Percentiles rank a stretch among this genome's conserved stretches.
Conservation (phyloP, 2,888 invertebrate species). For the Ormyrus thymus region DNA sequence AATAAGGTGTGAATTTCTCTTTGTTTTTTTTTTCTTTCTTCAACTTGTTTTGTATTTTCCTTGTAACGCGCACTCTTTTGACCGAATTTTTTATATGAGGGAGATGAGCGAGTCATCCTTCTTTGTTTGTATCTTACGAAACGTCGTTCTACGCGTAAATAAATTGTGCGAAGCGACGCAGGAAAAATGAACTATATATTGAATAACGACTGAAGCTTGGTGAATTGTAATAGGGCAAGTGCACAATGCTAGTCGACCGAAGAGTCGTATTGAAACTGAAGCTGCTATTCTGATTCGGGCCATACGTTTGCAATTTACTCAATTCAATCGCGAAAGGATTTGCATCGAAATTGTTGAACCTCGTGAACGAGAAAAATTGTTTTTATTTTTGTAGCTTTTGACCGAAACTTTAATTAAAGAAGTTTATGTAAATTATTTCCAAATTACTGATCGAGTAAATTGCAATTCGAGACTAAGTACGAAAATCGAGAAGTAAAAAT, state of each 20-base stretch:
- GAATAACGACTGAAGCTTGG: constrained; percentile 47
- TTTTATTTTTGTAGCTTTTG: background rate
- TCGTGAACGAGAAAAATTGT: background rate
- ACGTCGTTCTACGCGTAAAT: background rate
- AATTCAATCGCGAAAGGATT: constrained; percentile 4
- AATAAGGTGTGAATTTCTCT: constrained; percentile 42
- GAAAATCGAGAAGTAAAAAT: constrained; percentile 9
- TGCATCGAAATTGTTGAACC: constrained; percentile 6
- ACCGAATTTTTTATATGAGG: constrained; percentile 10
- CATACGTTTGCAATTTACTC: constrained; percentile 1
- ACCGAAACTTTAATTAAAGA: background rate
- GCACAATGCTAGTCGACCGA: constrained; percentile 60
- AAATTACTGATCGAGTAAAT: background rate
- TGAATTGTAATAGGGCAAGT: constrained; percentile 51
- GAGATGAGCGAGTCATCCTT: background rate
- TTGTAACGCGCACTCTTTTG: background rate
- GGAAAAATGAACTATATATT: constrained; percentile 11
- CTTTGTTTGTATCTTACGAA: constrained; percentile 13
- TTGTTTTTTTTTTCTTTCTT: constrained; percentile 20
- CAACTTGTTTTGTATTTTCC: background rate
- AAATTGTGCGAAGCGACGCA: background rate
- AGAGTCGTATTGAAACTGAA: constrained; percentile 50
- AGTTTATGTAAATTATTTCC: background rate
- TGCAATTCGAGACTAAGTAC: background rate
- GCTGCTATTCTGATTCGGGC: constrained; percentile 7